These are phyloP conservation scores for Semaprochilodus insignis DNA, from an alignment of 2,797 vertebrate species.

Conservation along the genomic window DNA sequence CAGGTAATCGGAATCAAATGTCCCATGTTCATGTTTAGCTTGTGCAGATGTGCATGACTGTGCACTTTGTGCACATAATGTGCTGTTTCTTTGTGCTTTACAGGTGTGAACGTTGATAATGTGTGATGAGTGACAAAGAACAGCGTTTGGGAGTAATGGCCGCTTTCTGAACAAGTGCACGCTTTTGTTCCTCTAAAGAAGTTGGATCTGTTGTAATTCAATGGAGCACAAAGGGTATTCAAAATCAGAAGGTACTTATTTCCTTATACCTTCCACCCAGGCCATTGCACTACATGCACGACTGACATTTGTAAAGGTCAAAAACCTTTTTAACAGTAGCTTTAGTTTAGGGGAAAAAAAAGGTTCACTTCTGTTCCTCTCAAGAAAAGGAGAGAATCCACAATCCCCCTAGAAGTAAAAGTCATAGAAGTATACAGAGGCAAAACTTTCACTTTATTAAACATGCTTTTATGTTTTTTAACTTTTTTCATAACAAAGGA, in stretches of 20 bases:
- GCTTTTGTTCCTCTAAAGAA: constrained; percentile 41
- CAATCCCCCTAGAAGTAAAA: neutral
- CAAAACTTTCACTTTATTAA: neutral
- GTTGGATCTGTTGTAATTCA: constrained; percentile 44
- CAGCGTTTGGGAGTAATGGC: constrained; percentile 37
- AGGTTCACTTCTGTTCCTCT: constrained; percentile 2
- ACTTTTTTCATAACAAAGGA: neutral
- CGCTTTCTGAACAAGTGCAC: constrained; percentile 26
- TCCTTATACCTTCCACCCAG: constrained; percentile 47
- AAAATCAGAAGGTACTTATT: constrained; percentile 52
- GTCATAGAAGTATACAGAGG: neutral
- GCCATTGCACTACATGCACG: constrained; percentile 42
- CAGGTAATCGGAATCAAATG: too few relatives aligned
- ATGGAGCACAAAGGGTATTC: constrained; percentile 45
- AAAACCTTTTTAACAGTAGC: constrained; percentile 50
- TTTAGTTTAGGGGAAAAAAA: constrained; percentile 17
- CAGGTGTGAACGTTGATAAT: constrained; percentile 12
- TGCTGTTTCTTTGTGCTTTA: constrained; percentile 6
- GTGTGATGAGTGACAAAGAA: constrained; percentile 20
- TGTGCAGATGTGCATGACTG: neutral
- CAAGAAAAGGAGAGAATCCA: neutral
- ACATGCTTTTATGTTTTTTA: neutral
- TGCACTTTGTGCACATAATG: neutral
- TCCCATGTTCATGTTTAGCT: neutral
- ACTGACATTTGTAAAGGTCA: constrained; percentile 60